A percentile compares a stretch with the other conserved stretches of the same genome.
These are phyloP conservation scores for Syrista parreyssii DNA, from an alignment of 2,888 invertebrate species.

Conservation along the genomic window DNA sequence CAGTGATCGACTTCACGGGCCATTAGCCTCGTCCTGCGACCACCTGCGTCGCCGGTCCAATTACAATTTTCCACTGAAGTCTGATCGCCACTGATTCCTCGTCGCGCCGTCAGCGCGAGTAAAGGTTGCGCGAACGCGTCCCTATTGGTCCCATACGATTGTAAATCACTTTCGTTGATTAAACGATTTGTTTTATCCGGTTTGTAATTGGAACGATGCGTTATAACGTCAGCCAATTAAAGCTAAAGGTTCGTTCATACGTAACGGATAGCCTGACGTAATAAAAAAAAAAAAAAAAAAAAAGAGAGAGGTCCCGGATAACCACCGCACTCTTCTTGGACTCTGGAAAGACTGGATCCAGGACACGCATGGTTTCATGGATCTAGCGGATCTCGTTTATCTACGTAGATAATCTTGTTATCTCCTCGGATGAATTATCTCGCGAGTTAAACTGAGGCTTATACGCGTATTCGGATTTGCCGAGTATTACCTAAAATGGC, in stretches of 20 bases:
- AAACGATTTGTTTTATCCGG: constrained; percentile 47
- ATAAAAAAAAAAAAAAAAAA: neutral
- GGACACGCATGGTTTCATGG: neutral
- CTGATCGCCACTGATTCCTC: neutral
- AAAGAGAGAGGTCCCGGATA: neutral
- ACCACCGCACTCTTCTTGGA: neutral
- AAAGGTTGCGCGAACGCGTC: constrained; percentile 18
- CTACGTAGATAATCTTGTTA: neutral
- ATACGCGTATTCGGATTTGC: neutral
- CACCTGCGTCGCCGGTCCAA: constrained; percentile 26
- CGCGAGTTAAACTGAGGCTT: neutral
- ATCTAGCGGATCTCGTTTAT: neutral
- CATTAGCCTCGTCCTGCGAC: constrained; percentile 44
- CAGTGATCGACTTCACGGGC: constrained; percentile 42
- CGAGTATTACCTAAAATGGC: neutral
- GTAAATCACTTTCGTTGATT: constrained; percentile 53
- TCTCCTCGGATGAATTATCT: neutral
- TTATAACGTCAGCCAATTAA: constrained; percentile 51
- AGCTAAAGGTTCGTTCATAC: constrained; percentile 17
- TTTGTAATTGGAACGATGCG: constrained; percentile 50
- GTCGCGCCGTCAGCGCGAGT: constrained; percentile 2
- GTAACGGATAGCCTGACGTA: neutral
- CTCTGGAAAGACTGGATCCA: neutral
- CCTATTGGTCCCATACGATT: neutral
- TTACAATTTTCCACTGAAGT: neutral